Evolutionary conservation across 2,797 vertebrate genomes (phyloP), one percentile per base, ranked within the genome.

Genomic region (Hippopotamyrus pictus): DNA sequence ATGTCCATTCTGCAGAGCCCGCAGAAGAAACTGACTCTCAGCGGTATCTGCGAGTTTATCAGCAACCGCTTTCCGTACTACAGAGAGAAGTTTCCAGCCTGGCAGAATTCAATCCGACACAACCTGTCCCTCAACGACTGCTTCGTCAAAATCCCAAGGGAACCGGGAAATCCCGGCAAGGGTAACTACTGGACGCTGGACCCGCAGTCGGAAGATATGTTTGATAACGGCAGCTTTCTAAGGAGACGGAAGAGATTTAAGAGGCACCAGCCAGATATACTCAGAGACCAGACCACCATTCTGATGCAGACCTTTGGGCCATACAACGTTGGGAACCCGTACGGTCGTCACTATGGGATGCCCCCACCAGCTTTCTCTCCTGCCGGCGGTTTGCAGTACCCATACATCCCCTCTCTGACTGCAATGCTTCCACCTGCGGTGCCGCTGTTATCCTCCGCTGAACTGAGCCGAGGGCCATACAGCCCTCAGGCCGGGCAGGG

Each of bases 181-280:
- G 98, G 98, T 93, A 99, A 99, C 96, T 99, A 99, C 96, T 99
- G 98, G 98, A 99, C 98, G 88, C 95, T 99, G 95, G 98, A 99
- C 94, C 98, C 98, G 0, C 96, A 98, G 89, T 99, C 98, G 65
- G 98, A 97, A 94, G 97, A 98, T 95, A 98, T 98, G 97, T 98
- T 98, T 93, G 97, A 98, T 95, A 98, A 98, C 94, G 97, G 97
- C 90, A 98, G 97, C 94, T 98, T 98, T 95, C 95, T 98, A 53
- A 93, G 97, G 87, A 95, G 97, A 62, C 95, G 97, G 92, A 98
- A 98, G 92, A 92, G 97, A 90, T 98, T 98, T 96, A 98, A 98
- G 94, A 92, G 97, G 86, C 98, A 98, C 91, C 98, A 98, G 93
- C 97, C 98, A 89, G 98, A 99, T 95, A 94, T 97, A 93, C 96